Evolutionary conservation across 1,140 invertebrate genomes (phyloP).

Genomic region (Calliphora vicina): DNA sequence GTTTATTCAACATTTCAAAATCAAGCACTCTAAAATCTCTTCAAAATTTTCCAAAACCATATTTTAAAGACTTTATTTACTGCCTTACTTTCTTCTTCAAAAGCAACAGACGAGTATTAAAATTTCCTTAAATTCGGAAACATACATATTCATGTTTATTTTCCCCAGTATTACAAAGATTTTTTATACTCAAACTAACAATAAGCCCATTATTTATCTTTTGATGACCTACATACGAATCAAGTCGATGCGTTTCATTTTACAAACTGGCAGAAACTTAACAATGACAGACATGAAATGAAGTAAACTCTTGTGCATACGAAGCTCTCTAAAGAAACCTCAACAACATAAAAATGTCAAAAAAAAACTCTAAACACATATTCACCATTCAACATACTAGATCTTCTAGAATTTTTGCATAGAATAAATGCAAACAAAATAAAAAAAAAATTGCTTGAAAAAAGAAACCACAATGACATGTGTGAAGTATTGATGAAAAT

Average conservation of each 20-base stretch:
- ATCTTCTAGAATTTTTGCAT: not conserved
- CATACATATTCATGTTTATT: not conserved
- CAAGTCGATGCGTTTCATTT: not conserved
- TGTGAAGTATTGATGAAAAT: conserved; percentile 5
- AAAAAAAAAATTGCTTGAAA: not conserved
- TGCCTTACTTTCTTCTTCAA: not conserved
- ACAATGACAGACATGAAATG: not conserved
- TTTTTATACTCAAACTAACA: not conserved
- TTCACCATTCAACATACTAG: not conserved
- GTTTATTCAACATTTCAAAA: too few species aligned
- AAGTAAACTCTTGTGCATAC: not conserved
- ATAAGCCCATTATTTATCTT: not conserved
- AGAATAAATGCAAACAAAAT: not conserved
- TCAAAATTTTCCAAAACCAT: not conserved
- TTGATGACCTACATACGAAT: not conserved
- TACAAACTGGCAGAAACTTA: not conserved
- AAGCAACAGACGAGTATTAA: not conserved
- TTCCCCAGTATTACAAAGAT: not conserved
- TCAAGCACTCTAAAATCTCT: not conserved
- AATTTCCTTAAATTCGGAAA: too few species aligned
- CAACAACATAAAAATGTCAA: not conserved
- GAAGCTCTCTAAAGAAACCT: not conserved
- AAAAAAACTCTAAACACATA: not conserved
- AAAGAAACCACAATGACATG: not conserved
- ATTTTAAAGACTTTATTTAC: not conserved